Base-by-base conservation (phyloP, 2,888 invertebrate genomes). In the Mimas tiliae region DNA sequence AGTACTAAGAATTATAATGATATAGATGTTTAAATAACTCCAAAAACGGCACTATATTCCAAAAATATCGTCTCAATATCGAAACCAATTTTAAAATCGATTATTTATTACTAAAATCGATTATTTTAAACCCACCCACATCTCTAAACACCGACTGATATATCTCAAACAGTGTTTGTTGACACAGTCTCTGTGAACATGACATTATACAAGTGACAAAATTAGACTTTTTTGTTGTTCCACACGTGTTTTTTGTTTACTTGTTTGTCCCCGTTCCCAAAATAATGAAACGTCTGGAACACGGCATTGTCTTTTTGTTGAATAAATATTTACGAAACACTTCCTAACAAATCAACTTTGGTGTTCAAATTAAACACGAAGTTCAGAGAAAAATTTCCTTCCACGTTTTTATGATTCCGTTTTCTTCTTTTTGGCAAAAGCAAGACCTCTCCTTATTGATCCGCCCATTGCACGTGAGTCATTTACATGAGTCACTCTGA, bases 161-260 rank as follows among this genome's bases (percentile, higher is more conserved):
- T 90, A 90, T 88, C 88, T 80, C 86, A 80, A 82, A 82, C 81
- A 65, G 62, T 87, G 89, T 90, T 91, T 91, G 85, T 91, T 91
- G 89, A 89, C 81, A 79, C 74, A 85, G 81, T 74, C 77, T 78
- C 79, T 73, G 79, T 73, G 77, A 77, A 77, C 81, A 81, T 81
- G 84, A 86, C 84, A 83, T 83, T 84, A 82, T 75, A 80, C 83
- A 76, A 83, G 82, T 87, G 90, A 85, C 86, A 85, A 85, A 85
- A 80, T 84, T 85, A 84, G 84, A 83, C 74, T 79, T 82, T 80
- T 83, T 83, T 80, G 82, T 81, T 80, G 75, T 75, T 64, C 71
- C 72, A 79, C 79, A 82, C 77, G 74, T 82, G 81, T 81, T 79
- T 70, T 69, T 21, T 80, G 75, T 78, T 70, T 74, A 65, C 42